These are phyloP conservation scores for Heliornis fulica DNA, from an alignment of 2,113 vertebrate species.

Conservation along the genomic window DNA sequence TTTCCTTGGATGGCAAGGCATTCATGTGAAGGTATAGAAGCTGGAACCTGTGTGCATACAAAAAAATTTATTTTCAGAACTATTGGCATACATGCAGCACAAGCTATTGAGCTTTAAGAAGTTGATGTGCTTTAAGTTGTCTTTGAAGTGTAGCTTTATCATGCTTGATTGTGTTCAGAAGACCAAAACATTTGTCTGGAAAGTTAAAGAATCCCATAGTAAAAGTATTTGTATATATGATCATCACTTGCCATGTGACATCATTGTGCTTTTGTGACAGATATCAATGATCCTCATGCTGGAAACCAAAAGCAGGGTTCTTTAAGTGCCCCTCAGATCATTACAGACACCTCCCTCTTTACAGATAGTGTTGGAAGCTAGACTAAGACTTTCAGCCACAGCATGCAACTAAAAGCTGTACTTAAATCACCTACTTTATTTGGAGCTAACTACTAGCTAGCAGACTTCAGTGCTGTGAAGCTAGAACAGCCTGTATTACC, in stretches of 20 bases:
- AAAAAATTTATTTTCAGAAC: not conserved
- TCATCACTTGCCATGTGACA: not conserved
- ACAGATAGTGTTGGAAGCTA: not conserved
- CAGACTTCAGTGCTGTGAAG: not conserved
- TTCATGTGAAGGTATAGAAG: slow-evolving; percentile 78
- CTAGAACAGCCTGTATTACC: not conserved
- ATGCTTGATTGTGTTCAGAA: no score
- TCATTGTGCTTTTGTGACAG: not conserved
- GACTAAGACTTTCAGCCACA: not conserved
- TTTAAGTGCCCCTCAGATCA: not conserved
- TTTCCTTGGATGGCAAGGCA: slow-evolving; percentile 87
- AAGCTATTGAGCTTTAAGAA: not conserved
- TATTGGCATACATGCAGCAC: not conserved
- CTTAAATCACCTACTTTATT: not conserved
- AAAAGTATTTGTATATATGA: not conserved
- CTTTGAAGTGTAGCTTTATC: not conserved
- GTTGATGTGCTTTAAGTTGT: not conserved
- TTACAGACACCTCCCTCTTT: not conserved
- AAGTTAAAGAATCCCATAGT: not conserved
- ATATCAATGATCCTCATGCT: not conserved
- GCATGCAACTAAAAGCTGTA: not conserved
- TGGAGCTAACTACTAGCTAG: not conserved
- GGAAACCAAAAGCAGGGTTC: not conserved
- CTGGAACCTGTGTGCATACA: slow-evolving; percentile 72
- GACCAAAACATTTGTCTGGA: not conserved